These are phyloP conservation scores for Norana najaformis DNA, from an alignment of 2,888 invertebrate species.

Conservation along the genomic window DNA sequence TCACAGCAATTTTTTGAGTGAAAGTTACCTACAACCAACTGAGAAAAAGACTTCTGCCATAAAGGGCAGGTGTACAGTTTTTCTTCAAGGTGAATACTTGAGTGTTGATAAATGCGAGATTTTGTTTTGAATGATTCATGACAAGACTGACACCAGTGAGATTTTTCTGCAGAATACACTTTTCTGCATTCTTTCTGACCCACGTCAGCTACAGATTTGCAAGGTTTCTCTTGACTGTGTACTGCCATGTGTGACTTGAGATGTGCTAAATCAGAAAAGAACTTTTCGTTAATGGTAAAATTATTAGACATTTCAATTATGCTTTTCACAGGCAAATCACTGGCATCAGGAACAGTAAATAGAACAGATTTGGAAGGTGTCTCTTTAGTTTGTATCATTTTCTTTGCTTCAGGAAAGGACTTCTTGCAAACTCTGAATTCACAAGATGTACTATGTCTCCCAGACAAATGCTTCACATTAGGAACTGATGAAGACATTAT, in stretches of 20 bases:
- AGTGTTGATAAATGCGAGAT: background rate
- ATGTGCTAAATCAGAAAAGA: too few species aligned
- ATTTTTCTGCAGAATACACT: background rate
- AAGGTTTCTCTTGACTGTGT: too few species aligned
- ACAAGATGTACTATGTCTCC: background rate
- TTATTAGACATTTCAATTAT: too few species aligned
- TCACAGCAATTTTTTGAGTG: too few species aligned
- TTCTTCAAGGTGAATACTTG: background rate
- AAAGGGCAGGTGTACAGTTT: background rate
- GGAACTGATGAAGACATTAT: background rate
- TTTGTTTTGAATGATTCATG: background rate
- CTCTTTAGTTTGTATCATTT: background rate
- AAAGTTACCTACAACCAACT: too few species aligned
- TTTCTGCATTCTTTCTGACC: too few species aligned
- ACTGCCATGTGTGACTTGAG: too few species aligned
- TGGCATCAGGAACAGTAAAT: too few species aligned
- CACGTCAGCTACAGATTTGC: too few species aligned
- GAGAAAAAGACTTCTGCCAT: background rate
- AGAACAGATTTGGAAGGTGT: background rate
- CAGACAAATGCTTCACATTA: background rate
- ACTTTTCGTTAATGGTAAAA: too few species aligned
- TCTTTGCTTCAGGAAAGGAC: background rate
- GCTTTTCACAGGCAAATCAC: too few species aligned
- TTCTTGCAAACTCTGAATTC: background rate
- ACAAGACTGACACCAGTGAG: background rate